Evolutionary conservation across 2,797 vertebrate species (phyloP), one percentile per base, ranked within the genome.

Genomic region (Pyrrhura leucotis): DNA sequence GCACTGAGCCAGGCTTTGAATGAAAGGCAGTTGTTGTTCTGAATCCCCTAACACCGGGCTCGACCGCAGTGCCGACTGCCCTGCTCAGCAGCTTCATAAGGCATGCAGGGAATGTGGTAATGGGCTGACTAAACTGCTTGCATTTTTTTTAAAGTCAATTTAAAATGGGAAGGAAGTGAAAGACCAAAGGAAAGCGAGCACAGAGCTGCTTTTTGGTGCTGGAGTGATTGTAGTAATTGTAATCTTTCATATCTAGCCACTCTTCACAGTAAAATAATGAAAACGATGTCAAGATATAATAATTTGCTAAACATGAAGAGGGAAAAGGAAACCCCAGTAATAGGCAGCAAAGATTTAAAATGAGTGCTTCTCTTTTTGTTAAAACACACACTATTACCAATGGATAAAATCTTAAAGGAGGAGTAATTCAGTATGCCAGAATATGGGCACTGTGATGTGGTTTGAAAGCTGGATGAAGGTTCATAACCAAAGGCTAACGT

Each of bases 341-440:
- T 31, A 94, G 65, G 51, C 63, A 81, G 26, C 40, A 19, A 2
- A 73, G 74, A 86, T 82, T 71, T 88, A 67, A 91, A 94, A 87
- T 63, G n/a, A 89, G 54, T 71, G 63, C 76, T 93, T 95, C 69
- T 40, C 84, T 90, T 90, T 90, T 82, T 93, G 80, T 93, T 76
- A 85, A 92, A 94, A 89, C 37, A 89, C 73, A 86, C 18, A 44
- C 63, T 74, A 53, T 69, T 91, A 90, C 53, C 71, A 74, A 23
- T 37, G 93, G 85, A 95, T 94, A 93, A 96, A 85, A 95, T 93
- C 95, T 93, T 90, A 86, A 81, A 88, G 82, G 85, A 93, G 89
- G 86, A 92, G 69, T 89, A 93, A 95, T 88, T 90, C 63, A 82
- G 71, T 53, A 37, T 90, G 91, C 88, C 90, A 93, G 88, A 86